Evolutionary conservation across 2,888 invertebrate species (phyloP).

Genomic region (Thumatha senex): DNA sequence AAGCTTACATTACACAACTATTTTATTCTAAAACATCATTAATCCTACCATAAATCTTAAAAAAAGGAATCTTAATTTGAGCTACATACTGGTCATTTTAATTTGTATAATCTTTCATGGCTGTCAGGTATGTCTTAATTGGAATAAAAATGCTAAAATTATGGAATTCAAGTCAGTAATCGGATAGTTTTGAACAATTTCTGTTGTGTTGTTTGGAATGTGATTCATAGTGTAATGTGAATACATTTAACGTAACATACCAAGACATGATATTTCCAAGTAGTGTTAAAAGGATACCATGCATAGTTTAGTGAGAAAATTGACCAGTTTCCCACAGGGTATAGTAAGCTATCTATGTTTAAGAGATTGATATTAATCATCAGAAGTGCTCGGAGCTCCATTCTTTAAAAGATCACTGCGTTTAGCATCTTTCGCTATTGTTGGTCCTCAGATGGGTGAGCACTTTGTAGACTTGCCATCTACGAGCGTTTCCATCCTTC

Average conservation of each 20-base stretch:
- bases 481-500: too few relatives aligned
- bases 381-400: too few relatives aligned
- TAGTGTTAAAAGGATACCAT: neutral
- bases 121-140: neutral
- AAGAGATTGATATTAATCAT: too few relatives aligned
- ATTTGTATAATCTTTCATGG: neutral
- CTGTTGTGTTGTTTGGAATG: slow-evolving; percentile 27
- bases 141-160: slow-evolving; percentile 30
- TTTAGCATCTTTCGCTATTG: too few relatives aligned
- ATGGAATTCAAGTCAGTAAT: slow-evolving; percentile 41
- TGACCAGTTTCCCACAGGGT: too few relatives aligned
- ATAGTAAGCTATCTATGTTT: too few relatives aligned
- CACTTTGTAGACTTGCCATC: too few relatives aligned
- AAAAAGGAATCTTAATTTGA: neutral
- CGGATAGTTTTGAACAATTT: slow-evolving; percentile 28
- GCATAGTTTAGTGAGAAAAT: too few relatives aligned
- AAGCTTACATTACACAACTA: slow-evolving; percentile 5
- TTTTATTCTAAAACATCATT: neutral
- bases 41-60: neutral
- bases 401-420: too few relatives aligned
- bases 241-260: neutral
- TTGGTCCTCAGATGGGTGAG: too few relatives aligned
- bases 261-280: slow-evolving; percentile 7
- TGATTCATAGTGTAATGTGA: slow-evolving; percentile 18
- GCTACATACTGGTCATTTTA: neutral